These are phyloP conservation scores for Sycophila texana DNA, from an alignment of 2,888 invertebrate species.

Conservation along the genomic window DNA sequence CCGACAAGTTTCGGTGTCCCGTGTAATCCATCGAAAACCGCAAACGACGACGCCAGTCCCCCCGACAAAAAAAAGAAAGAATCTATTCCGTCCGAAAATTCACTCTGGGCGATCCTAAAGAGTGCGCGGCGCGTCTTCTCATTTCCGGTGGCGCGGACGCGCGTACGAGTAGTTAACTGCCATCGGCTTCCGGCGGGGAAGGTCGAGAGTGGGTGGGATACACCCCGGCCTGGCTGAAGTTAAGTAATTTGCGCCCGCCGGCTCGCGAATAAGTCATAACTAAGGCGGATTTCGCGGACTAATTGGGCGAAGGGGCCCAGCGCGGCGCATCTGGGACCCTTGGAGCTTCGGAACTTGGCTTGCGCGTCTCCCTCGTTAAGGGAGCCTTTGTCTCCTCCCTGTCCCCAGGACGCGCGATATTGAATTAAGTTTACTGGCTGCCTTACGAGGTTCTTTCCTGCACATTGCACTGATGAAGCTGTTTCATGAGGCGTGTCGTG, in stretches of 20 bases:
- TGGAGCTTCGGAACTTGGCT: slow-evolving; percentile 3
- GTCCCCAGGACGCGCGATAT: background rate
- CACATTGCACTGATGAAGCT: too few species aligned
- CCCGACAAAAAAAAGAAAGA: background rate
- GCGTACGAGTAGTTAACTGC: slow-evolving; percentile 3
- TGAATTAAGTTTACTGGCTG: slow-evolving; percentile 34
- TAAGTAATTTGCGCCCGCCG: slow-evolving; percentile 70
- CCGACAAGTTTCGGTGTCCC: too few species aligned
- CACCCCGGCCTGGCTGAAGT: slow-evolving; percentile 67
- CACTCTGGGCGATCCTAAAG: background rate
- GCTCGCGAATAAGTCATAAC: slow-evolving; percentile 73
- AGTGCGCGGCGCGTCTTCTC: background rate
- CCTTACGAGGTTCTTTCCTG: too few species aligned
- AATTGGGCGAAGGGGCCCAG: slow-evolving; percentile 66
- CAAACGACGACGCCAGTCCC: background rate
- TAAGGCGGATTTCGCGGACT: slow-evolving; percentile 73
- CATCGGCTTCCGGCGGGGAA: slow-evolving; percentile 64
- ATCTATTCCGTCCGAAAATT: background rate
- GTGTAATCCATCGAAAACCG: background rate
- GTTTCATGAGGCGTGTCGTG: too few species aligned
- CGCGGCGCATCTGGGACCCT: background rate
- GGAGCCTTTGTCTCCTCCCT: slow-evolving; percentile 23
- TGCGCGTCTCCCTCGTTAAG: slow-evolving; percentile 11
- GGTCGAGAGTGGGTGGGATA: background rate
- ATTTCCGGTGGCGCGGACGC: slow-evolving; percentile 26